Percentiles rank a stretch among this genome's conserved stretches.
These are phyloP conservation scores for Anthopleura xanthogrammica DNA, from an alignment of 92 coral and sea anemone species.

Conservation along the genomic window DNA sequence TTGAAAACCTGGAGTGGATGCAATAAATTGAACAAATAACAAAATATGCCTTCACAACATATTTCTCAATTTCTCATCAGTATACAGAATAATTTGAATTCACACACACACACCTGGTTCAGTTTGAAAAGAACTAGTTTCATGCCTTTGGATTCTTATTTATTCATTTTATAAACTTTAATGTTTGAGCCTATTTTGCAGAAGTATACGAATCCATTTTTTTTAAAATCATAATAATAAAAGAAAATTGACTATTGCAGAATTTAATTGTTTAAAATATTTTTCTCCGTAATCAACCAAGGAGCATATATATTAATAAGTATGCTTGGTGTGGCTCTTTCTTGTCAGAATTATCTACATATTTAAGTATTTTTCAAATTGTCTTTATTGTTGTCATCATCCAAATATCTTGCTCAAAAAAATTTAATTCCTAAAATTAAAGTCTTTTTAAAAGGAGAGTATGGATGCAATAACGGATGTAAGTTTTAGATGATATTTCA, in stretches of 20 bases:
- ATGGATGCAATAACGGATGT: not conserved
- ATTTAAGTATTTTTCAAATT: slow-evolving; percentile 31
- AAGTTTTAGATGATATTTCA: slow-evolving; percentile 1
- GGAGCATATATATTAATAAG: slow-evolving; percentile 10
- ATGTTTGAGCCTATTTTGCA: not conserved
- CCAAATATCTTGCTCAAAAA: not conserved
- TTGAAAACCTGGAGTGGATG: slow-evolving; percentile 3
- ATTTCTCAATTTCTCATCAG: slow-evolving; percentile 16
- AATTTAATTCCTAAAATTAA: slow-evolving; percentile 6
- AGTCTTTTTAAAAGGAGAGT: slow-evolving; percentile 2
- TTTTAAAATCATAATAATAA: not conserved
- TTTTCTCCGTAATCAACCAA: slow-evolving; percentile 7
- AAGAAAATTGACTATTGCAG: not conserved
- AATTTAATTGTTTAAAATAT: slow-evolving; percentile 15
- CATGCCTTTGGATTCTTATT: slow-evolving; percentile 20
- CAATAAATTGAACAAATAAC: slow-evolving; percentile 22
- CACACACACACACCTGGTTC: slow-evolving; percentile 23
- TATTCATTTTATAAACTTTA: slow-evolving; percentile 5
- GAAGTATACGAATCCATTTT: not conserved
- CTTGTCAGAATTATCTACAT: slow-evolving; percentile 18
- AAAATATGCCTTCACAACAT: slow-evolving; percentile 16
- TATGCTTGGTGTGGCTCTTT: slow-evolving; percentile 18
- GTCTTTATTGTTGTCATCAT: slow-evolving; percentile 10
- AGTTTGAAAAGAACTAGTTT: not conserved
- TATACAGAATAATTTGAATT: slow-evolving; percentile 5